These are phyloP conservation scores for Littorina saxatilis DNA, from an alignment of 1,140 invertebrate species.

Conservation along the genomic window DNA sequence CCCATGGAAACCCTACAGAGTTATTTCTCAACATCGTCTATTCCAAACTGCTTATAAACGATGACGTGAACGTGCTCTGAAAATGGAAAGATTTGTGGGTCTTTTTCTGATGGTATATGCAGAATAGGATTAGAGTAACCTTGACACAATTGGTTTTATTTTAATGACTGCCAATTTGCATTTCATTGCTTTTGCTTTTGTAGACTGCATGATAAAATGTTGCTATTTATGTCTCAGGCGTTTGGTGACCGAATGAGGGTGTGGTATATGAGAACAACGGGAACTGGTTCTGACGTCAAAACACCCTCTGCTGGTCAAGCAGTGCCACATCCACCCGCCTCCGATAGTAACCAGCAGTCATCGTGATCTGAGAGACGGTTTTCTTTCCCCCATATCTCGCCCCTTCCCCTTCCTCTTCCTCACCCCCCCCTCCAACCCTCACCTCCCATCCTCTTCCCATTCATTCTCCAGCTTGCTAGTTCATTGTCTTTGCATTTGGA, in stretches of 20 bases:
- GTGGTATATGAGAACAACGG: conserved; percentile 10
- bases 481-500: background rate
- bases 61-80: too few species aligned
- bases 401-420: background rate
- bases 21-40: too few species aligned
- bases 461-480: background rate
- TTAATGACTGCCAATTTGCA: too few species aligned
- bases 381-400: background rate
- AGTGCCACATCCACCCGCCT: background rate
- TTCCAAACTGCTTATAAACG: too few species aligned
- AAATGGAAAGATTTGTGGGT: too few species aligned
- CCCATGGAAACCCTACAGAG: too few species aligned
- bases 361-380: background rate
- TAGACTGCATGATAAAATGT: background rate
- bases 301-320: conserved; percentile 8
- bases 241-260: conserved; percentile 27
- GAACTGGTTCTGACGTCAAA: background rate
- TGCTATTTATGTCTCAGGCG: conserved; percentile 2
- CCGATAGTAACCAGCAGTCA: background rate
- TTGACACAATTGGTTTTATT: too few species aligned
- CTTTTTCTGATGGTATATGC: too few species aligned
- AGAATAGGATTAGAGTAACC: too few species aligned
- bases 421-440: background rate
- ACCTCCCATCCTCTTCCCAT: background rate
- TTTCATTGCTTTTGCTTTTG: too few species aligned